Evolutionary conservation across 2,888 invertebrate species (phyloP), one percentile per base, ranked within the genome.

Genomic region (Drosophila anceps): DNA sequence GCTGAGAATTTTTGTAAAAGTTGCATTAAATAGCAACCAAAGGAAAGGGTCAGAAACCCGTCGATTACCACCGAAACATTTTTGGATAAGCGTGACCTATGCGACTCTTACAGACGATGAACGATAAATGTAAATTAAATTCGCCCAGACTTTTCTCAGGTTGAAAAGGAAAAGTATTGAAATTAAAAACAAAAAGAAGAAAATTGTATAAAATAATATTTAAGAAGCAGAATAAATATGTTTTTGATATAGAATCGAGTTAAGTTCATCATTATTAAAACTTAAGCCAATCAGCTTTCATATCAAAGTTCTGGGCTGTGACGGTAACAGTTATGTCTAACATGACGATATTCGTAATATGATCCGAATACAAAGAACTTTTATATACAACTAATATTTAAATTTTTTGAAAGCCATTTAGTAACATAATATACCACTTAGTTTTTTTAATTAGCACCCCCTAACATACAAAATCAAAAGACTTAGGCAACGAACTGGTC

Each of bases 61-160:
- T 12, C 18, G 27, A 41, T 43, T 41, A 44, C 46, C 51, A 24
- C 29, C 46, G 58, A 18, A 75, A 79, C 73, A 67, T 50, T 61
- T 62, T 65, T 60, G 50, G 74, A 88, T 73, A 83, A 81, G 81
- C 88, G 62, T 74, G 84, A 71, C 77, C 57, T 61, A 63, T 79
- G 65, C 51, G 43, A 39, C n/a, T 15, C 55, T 55, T 15, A 5
- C 44, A 35, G 43, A 10, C 29, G 48, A 50, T 62, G 66, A 80
- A 58, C 60, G 44, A 46, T 43, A 54, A 64, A 62, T 39, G 55
- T 48, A 51, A 69, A 76, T 55, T 27, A 24, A 46, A 44, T 39
- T n/a, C 33, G 4, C 4, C 2, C 15, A 50, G 20, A 24, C 10
- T 39, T 48, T 39, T 18, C 5, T 9, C 15, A 46, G 4, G 15